These are phyloP conservation scores for Choloepus hoffmanni DNA, from an alignment of 2,113 vertebrate species.

Conservation along the genomic window DNA sequence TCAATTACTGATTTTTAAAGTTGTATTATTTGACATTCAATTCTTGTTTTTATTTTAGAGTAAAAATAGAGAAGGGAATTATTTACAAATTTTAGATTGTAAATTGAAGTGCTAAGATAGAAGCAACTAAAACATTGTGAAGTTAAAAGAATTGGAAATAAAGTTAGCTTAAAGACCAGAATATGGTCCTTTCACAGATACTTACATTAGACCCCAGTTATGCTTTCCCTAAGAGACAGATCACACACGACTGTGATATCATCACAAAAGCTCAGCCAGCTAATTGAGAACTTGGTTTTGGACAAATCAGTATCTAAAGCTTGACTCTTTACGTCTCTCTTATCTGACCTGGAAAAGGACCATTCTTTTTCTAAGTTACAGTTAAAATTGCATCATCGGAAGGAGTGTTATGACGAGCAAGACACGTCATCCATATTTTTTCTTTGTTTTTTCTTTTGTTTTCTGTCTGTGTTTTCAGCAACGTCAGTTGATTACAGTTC, in stretches of 20 bases:
- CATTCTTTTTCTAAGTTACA: conserved; percentile 87
- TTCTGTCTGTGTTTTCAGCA: conserved; percentile 95
- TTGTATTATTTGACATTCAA: neutral
- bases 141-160: neutral
- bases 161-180: neutral
- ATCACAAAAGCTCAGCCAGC: conserved; percentile 65
- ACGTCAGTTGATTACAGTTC: conserved; percentile 99
- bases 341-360: conserved; percentile 79
- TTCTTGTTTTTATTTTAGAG: conserved; percentile 32
- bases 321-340: conserved; percentile 62
- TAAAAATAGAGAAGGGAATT: conserved; percentile 41
- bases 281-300: conserved; percentile 73
- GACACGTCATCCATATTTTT: conserved; percentile 92
- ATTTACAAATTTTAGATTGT: conserved; percentile 18
- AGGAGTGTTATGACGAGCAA: conserved; percentile 87
- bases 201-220: neutral
- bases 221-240: neutral
- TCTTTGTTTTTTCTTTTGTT: conserved; percentile 91
- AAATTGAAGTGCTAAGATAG: conserved; percentile 49
- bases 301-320: conserved; percentile 76
- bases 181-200: neutral
- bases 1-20: neutral
- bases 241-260: conserved; percentile 70
- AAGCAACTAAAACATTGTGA: neutral
- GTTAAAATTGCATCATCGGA: conserved; percentile 88